phyloP scores from a whole-genome alignment of 2,113 vertebrate species.

The Notarius quadriscutis region DNA sequence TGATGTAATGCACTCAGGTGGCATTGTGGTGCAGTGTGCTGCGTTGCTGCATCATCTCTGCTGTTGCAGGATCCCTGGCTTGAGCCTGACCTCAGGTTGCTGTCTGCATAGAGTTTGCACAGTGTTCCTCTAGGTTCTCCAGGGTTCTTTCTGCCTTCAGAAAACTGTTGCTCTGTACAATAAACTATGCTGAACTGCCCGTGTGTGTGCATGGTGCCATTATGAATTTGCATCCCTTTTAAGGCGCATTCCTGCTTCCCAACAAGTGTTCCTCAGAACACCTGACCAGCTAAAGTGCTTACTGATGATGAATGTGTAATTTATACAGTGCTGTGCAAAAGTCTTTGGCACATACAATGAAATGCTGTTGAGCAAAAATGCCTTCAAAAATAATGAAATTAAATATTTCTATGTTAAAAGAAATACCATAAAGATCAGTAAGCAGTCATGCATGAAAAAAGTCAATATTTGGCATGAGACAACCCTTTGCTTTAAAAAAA shows the following conservation, averaged over 20 bases:
- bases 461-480: too few species aligned
- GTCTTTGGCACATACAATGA: too few species aligned
- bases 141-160: not conserved
- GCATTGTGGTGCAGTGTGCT: not conserved
- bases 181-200: not conserved
- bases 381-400: too few species aligned
- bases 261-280: not conserved
- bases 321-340: too few species aligned
- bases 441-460: too few species aligned
- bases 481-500: too few species aligned
- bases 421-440: too few species aligned
- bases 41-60: not conserved
- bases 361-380: too few species aligned
- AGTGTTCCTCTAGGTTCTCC: not conserved
- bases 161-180: not conserved
- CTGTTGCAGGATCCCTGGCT: not conserved
- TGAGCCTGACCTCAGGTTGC: not conserved
- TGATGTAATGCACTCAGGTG: not conserved
- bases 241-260: not conserved
- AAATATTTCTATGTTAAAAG: too few species aligned
- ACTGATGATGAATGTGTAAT: not conserved
- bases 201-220: not conserved
- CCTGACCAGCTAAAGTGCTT: not conserved
- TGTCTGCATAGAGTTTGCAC: not conserved
- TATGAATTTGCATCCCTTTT: not conserved